Percentiles rank a stretch among this genome's conserved stretches.
Conservation (phyloP, 2,113 vertebrate genomes). For the Eudyptes chrysolophus region DNA sequence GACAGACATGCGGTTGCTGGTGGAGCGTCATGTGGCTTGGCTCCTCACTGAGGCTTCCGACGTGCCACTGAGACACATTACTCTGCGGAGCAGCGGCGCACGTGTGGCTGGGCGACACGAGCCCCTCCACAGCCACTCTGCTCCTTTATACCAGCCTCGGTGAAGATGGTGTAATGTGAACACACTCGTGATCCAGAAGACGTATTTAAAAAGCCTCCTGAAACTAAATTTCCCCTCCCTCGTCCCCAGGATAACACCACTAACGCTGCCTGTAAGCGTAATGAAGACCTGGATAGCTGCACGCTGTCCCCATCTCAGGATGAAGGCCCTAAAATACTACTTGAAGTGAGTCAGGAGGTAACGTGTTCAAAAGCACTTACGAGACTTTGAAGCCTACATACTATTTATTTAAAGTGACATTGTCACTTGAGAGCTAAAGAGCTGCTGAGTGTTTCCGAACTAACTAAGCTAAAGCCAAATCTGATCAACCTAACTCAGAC, state of each 20-base stretch:
- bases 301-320: not conserved
- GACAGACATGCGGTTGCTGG: fast-evolving
- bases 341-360: not conserved
- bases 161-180: not conserved
- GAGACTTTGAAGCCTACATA: not conserved
- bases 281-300: not conserved
- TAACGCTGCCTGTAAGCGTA: fast-evolving
- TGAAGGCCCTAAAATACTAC: not conserved
- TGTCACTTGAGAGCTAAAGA: not conserved
- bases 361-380: not conserved
- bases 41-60: not conserved
- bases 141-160: not conserved
- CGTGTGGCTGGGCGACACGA: fast-evolving
- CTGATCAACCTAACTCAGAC: not conserved
- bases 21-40: too few species aligned
- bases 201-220: not conserved
- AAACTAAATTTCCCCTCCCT: not conserved
- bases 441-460: not conserved
- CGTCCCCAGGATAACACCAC: not conserved
- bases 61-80: fast-evolving
- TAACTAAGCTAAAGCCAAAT: not conserved
- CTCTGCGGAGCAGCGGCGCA: not conserved
- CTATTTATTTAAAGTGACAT: not conserved
- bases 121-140: not conserved
- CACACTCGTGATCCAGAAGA: not conserved